Base-by-base conservation (phyloP, 1,140 invertebrate genomes). In the Heliconius hermathena region DNA sequence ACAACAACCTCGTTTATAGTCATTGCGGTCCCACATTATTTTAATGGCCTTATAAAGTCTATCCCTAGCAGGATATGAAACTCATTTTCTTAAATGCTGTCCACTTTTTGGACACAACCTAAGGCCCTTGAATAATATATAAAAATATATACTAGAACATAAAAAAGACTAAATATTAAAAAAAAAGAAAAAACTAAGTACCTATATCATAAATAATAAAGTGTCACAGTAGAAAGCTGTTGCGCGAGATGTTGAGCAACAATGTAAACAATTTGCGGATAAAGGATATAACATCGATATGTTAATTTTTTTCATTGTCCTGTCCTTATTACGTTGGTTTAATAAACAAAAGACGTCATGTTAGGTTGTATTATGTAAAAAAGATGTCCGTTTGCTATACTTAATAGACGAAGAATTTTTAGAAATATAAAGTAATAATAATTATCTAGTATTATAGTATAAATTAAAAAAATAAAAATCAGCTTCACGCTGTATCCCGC, bases 191-290 rank as follows among this genome's bases (percentile, higher is more conserved):
- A 22, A 9, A 9, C 54, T n/a, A 22, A 26, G n/a, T 22, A 60
- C 54, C 18, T 22, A 60, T 60, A 60, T 18, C 22, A 16, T 66
- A 66, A 66, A 66, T 66, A 66, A 66, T 66, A 66, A 66, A 66
- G 60, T 66, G 60, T 29, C n/a, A 66, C 60, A 66, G 60, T 66
- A 66, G 60, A 66, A 66, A 66, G 60, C n/a, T n/a, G 26, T 66
- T 26, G 60, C 26, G 60, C 60, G 60, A 6, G 60, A 5, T 11
- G 60, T 66, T 66, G 60, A 16, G 60, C 60, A 66, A 66, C 60
- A 66, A 26, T 66, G 1, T 66, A 26, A 66, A 66, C 60, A 66
- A 66, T 66, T 66, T 66, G 22, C 60, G 60, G 60, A 66, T 29
- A 66, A 66, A 66, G 60, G 60, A 66, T 66, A 66, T 66, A 66